Conservation (phyloP, 2,113 vertebrate species). For the Sardina pilchardus region DNA sequence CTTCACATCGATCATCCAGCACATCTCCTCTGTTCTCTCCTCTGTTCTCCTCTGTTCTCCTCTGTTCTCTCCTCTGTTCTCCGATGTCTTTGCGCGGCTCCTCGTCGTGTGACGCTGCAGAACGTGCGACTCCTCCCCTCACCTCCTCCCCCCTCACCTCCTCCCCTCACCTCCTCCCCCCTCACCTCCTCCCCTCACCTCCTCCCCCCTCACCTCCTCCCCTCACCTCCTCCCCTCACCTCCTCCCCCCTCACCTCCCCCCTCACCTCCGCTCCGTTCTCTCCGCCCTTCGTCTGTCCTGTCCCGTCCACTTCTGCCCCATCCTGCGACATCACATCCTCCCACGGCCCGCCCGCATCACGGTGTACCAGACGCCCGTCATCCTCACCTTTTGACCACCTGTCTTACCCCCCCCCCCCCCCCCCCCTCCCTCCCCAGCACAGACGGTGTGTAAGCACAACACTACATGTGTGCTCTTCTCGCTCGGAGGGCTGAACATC, state of each 20-base stretch:
- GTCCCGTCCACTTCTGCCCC: neutral
- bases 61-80: neutral
- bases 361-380: slow-evolving; percentile 31
- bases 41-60: neutral
- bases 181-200: slow-evolving; percentile 27
- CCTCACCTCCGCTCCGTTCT: neutral
- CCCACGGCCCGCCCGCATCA: too few species aligned
- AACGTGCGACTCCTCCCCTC: slow-evolving; percentile 40
- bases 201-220: slow-evolving; percentile 38
- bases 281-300: neutral
- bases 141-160: too few species aligned
- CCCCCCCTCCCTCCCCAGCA: too few species aligned
- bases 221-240: slow-evolving; percentile 1
- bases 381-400: neutral
- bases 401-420: too few species aligned
- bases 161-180: neutral
- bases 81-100: neutral
- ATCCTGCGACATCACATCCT: too few species aligned
- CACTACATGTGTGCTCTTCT: too few species aligned
- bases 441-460: too few species aligned
- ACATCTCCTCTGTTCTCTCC: neutral
- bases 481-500: too few species aligned
- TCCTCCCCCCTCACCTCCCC: neutral
- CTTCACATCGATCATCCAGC: neutral
- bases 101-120: slow-evolving; percentile 25